Base-by-base conservation (phyloP, 2,113 vertebrate species). In the Leptosomus discolor region DNA sequence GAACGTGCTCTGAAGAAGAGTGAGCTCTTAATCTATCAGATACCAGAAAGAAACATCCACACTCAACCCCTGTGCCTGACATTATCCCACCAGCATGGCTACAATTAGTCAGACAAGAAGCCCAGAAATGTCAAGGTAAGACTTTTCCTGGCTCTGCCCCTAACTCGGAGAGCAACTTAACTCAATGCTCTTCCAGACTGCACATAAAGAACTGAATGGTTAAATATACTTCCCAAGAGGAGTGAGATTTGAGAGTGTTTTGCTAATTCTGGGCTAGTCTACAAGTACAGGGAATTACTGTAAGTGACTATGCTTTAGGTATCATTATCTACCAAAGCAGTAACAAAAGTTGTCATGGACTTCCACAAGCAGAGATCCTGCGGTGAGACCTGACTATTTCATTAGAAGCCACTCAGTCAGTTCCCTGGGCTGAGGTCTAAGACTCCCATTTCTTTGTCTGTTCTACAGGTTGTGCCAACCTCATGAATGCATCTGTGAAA, bases 221-320 rank as follows among this genome's bases (percentile, higher is more conserved):
- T 63, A 32, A 21, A 30, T 2, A 8, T 1, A 12, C 22, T 12
- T 23, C 56, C 64, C 7, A 0, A 21, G 36, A 37, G 36, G 19
- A 32, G 32, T 29, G 53, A 51, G 24, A 45, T 73, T 65, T 37
- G 23, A 48, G 71, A 48, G 53, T 0, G 2, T 29, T 87, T 36
- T 61, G 69, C 45, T 71, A 15, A 29, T 60, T 56, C 69, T 57
- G 73, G 61, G 48, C 43, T 34, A 7, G 6, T n/a, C 45, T 73
- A 10, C 43, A 50, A 54, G n/a, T 2, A 13, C 12, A 76, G 75
- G 51, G 53, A 48, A n/a, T 69, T 41, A 4, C 19, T 53, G 46
- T 41, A 73, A 86, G 39, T 20, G 53, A 37, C 11, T 45, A 7
- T 2, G 6, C 51, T 84, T 41, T 30, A 29, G n/a, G 41, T 20